Conservation (phyloP, 2,113 vertebrate species). For the Myrmecophaga tridactyla region DNA sequence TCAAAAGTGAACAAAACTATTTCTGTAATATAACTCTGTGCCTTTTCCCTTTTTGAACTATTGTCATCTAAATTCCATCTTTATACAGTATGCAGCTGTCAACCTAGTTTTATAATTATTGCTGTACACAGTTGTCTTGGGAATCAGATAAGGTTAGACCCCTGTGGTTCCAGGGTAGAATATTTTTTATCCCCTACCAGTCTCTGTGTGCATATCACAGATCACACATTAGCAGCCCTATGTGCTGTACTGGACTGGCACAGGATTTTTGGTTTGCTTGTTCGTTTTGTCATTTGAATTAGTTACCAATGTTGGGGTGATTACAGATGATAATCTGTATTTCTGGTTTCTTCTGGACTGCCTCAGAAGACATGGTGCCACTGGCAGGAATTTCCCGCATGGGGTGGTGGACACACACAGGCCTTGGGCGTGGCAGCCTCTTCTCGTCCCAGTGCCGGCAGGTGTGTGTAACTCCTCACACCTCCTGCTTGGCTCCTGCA, state of each 20-base stretch:
- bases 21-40: too few relatives aligned
- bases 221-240: background rate
- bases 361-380: background rate
- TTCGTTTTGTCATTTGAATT: background rate
- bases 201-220: background rate
- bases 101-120: too few relatives aligned
- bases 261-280: background rate
- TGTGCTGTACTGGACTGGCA: background rate
- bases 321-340: background rate
- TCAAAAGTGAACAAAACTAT: too few relatives aligned
- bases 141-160: too few relatives aligned
- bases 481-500: background rate
- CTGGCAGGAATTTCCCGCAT: background rate
- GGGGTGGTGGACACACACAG: background rate
- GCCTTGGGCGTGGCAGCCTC: background rate
- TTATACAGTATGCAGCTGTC: too few relatives aligned
- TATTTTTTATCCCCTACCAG: background rate
- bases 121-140: too few relatives aligned
- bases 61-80: too few relatives aligned
- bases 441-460: background rate
- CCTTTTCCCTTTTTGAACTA: too few relatives aligned
- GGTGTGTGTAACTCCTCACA: background rate
- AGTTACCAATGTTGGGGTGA: background rate
- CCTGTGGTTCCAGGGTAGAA: too few relatives aligned
- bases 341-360: background rate